phyloP scores from a whole-genome alignment of 2,113 vertebrate genomes.

The Strix aluco region DNA sequence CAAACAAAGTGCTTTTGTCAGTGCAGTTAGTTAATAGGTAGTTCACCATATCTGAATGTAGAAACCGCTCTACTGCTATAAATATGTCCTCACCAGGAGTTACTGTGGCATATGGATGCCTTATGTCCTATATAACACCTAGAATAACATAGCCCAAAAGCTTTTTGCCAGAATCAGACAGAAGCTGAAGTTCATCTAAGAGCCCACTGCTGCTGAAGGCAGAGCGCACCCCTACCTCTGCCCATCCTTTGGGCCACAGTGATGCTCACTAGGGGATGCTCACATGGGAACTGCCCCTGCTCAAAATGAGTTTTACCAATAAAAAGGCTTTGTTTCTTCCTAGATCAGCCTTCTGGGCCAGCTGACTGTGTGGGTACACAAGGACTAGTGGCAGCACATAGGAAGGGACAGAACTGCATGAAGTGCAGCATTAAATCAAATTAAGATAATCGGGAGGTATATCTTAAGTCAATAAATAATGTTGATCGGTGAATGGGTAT shows the following conservation, averaged over 20 bases:
- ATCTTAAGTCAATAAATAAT: not conserved
- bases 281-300: not conserved
- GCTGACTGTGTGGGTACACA: not conserved
- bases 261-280: not conserved
- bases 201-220: not conserved
- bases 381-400: not conserved
- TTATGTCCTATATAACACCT: not conserved
- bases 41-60: not conserved
- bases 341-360: not conserved
- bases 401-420: not conserved
- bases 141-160: not conserved
- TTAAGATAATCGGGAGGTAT: not conserved
- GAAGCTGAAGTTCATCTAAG: not conserved
- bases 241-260: not conserved
- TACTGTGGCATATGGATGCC: not conserved
- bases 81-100: not conserved
- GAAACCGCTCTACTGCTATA: not conserved
- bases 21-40: not conserved
- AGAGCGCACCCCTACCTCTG: not conserved
- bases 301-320: not conserved
- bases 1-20: not conserved
- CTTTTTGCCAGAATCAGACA: not conserved
- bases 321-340: not conserved
- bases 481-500: not conserved
- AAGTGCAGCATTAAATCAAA: not conserved